Conservation (phyloP, 2,888 invertebrate genomes). For the Stenichneumon culpator region DNA sequence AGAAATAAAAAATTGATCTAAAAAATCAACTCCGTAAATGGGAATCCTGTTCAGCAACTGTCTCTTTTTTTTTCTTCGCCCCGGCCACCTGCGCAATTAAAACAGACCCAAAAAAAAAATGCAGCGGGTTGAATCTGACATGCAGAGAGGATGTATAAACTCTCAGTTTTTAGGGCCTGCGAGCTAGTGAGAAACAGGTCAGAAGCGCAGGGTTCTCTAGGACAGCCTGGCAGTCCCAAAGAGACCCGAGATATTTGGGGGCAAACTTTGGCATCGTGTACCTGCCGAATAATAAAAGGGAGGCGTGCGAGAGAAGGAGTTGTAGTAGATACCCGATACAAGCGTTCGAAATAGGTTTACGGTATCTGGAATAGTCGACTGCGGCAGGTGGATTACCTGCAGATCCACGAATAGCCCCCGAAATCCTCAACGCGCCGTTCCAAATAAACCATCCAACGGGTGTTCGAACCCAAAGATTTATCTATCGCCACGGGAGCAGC, state of each 20-base stretch:
- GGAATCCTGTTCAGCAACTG: not conserved
- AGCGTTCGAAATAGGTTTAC: conserved; percentile 77
- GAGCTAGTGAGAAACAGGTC: conserved; percentile 33
- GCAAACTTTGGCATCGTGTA: conserved; percentile 49
- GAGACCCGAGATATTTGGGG: conserved; percentile 41
- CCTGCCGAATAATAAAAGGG: conserved; percentile 51
- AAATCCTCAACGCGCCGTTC: conserved; percentile 47
- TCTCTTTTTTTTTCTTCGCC: conserved; percentile 4
- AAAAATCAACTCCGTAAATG: not conserved
- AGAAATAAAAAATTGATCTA: not conserved
- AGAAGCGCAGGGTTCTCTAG: conserved; percentile 29
- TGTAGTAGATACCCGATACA: conserved; percentile 79
- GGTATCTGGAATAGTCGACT: conserved; percentile 64
- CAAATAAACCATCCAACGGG: conserved; percentile 57
- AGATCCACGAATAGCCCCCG: conserved; percentile 42
- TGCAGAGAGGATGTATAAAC: conserved; percentile 34
- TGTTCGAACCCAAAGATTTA: conserved; percentile 61
- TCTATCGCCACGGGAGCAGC: conserved; percentile 66
- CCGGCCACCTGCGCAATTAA: not conserved
- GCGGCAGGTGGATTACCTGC: conserved; percentile 77
- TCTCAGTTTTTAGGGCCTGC: conserved; percentile 37
- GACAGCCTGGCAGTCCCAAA: conserved; percentile 2
- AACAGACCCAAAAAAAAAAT: conserved; percentile 17
- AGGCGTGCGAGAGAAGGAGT: conserved; percentile 44
- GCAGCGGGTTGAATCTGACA: conserved; percentile 19